Percentiles rank a stretch among this genome's conserved stretches.
Conservation (phyloP, 2,888 invertebrate genomes). For the Calameuta idolon region DNA sequence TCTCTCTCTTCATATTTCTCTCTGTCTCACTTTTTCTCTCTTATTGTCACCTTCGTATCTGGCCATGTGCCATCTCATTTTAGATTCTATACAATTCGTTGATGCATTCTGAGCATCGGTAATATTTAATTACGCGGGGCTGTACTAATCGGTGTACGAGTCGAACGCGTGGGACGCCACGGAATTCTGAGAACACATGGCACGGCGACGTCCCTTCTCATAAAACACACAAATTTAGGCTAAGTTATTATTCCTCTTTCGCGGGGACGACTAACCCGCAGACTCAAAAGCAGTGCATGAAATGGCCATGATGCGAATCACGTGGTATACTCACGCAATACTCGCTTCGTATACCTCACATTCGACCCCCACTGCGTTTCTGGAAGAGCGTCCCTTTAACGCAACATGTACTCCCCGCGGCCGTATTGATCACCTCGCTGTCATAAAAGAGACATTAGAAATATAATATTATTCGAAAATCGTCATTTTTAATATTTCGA, state of each 20-base stretch:
- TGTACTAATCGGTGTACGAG: not conserved
- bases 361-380: not conserved
- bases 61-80: not conserved
- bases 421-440: constrained; percentile 41
- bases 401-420: constrained; percentile 42
- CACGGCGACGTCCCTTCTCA: not conserved
- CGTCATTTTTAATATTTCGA: not conserved
- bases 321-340: not conserved
- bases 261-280: not conserved
- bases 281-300: not conserved
- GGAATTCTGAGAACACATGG: not conserved
- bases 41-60: not conserved
- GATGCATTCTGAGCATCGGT: not conserved
- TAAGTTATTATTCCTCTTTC: not conserved
- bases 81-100: not conserved
- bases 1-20: not conserved
- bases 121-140: not conserved
- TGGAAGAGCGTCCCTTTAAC: constrained; percentile 28
- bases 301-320: not conserved
- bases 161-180: not conserved
- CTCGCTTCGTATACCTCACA: not conserved
- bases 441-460: not conserved
- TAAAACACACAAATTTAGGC: not conserved
- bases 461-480: not conserved
- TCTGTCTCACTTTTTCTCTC: not conserved